Evolutionary conservation across 2,113 vertebrate species (phyloP).

Genomic region (Ancistrus triradiatus): DNA sequence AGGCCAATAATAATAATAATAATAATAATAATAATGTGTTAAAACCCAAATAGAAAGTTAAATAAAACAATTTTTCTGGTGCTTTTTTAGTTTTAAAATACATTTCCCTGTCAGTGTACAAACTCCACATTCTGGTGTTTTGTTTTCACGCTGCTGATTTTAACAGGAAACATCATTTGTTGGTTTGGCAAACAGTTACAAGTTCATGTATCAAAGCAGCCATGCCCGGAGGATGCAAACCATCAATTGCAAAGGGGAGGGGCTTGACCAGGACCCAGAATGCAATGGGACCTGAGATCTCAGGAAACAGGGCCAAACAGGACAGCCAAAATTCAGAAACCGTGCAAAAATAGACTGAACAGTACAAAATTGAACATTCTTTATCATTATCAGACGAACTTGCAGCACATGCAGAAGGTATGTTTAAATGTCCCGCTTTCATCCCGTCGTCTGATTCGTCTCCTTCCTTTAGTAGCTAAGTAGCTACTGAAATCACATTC

Average conservation of each 20-base stretch:
- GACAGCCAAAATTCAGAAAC: constrained; percentile 42
- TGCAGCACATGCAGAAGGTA: constrained; percentile 70
- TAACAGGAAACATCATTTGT: constrained; percentile 6
- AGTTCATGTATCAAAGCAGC: constrained; percentile 40
- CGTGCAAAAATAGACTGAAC: constrained; percentile 48
- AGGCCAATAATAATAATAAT: neutral
- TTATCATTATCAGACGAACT: constrained; percentile 44
- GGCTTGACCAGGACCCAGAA: constrained; percentile 38
- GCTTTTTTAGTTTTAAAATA: constrained; percentile 32
- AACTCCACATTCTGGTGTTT: constrained; percentile 38
- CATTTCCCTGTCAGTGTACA: constrained; percentile 34
- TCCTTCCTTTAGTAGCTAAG: neutral
- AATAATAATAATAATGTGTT: constrained; percentile 3
- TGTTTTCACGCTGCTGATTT: constrained; percentile 6
- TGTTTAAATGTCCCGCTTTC: constrained; percentile 44
- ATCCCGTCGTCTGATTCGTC: neutral
- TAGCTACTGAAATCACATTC: neutral
- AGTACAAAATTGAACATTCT: constrained; percentile 48
- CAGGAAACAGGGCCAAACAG: constrained; percentile 22
- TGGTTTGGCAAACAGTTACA: constrained; percentile 10
- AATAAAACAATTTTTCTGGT: neutral
- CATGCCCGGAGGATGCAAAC: constrained; percentile 44
- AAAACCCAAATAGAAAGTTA: neutral
- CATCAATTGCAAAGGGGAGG: constrained; percentile 15
- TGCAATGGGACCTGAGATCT: constrained; percentile 38